Conservation (phyloP, 37 sponge, comb jelly and placozoan genomes). For the Mnemiopsis leidyi region DNA sequence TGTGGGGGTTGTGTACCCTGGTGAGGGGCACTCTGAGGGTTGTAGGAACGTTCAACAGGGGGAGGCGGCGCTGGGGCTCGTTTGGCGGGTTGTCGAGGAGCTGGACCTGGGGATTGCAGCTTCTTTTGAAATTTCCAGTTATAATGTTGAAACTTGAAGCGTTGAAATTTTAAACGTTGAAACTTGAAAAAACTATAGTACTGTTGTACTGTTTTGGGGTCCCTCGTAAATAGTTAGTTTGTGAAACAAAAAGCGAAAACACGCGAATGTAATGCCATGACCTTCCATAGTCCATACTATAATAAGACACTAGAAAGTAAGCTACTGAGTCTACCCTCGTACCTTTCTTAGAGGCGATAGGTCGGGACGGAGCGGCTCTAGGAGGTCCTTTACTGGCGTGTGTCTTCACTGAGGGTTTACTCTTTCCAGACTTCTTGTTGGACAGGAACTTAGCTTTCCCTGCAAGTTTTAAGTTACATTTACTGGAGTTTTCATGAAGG, state of each 20-base stretch:
- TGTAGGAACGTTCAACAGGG: background rate
- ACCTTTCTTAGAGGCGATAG: background rate
- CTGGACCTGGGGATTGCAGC: conserved; percentile 53
- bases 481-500: too few relatives aligned
- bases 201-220: too few relatives aligned
- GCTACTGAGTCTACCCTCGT: background rate
- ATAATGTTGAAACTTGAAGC: too few relatives aligned
- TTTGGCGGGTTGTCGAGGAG: background rate
- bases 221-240: too few relatives aligned
- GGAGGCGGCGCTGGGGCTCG: background rate
- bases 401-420: background rate
- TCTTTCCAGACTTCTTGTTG: background rate
- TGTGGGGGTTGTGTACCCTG: background rate
- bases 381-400: background rate
- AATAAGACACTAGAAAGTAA: too few relatives aligned
- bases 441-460: conserved; percentile 29
- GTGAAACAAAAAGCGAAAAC: too few relatives aligned
- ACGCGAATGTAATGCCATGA: too few relatives aligned
- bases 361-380: background rate
- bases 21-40: background rate
- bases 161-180: too few relatives aligned
- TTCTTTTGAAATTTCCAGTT: too few relatives aligned
- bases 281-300: too few relatives aligned
- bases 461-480: too few relatives aligned
- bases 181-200: too few relatives aligned